Conservation (phyloP, 2,113 vertebrate species). For the Microtus pennsylvanicus region DNA sequence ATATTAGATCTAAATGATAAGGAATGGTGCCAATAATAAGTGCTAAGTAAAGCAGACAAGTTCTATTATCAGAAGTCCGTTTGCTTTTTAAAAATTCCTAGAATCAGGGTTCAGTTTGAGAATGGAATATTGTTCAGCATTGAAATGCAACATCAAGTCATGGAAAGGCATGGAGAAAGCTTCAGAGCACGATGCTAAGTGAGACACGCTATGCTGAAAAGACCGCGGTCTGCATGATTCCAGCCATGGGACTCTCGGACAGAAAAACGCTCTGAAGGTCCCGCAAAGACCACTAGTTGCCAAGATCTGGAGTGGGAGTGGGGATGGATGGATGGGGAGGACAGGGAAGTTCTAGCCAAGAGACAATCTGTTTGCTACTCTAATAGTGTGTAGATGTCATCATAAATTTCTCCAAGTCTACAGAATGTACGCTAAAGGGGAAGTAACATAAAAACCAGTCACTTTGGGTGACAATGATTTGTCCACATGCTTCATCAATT, state of each 20-base stretch:
- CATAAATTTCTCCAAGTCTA: background rate
- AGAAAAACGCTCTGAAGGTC: background rate
- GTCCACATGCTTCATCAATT: background rate
- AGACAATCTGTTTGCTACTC: background rate
- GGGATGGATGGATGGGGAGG: background rate
- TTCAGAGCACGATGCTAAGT: background rate
- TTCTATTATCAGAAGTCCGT: conserved; percentile 39
- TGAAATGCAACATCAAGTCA: background rate
- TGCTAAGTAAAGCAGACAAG: conserved; percentile 32
- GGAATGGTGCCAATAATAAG: background rate
- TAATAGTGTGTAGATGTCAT: background rate
- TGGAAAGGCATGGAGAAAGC: background rate
- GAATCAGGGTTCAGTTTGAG: background rate
- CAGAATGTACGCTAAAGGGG: background rate
- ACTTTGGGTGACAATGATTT: background rate
- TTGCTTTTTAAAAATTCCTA: conserved; percentile 28
- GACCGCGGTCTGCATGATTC: background rate
- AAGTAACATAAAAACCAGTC: background rate
- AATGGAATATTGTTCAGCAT: background rate
- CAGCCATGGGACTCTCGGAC: background rate
- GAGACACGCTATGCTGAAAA: background rate
- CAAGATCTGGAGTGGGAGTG: background rate
- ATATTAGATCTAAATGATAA: conserved; percentile 31
- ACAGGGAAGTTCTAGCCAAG: background rate
- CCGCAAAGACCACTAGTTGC: background rate